phyloP scores from a whole-genome alignment of 2,113 vertebrate species.

The Mastomys natalensis region DNA sequence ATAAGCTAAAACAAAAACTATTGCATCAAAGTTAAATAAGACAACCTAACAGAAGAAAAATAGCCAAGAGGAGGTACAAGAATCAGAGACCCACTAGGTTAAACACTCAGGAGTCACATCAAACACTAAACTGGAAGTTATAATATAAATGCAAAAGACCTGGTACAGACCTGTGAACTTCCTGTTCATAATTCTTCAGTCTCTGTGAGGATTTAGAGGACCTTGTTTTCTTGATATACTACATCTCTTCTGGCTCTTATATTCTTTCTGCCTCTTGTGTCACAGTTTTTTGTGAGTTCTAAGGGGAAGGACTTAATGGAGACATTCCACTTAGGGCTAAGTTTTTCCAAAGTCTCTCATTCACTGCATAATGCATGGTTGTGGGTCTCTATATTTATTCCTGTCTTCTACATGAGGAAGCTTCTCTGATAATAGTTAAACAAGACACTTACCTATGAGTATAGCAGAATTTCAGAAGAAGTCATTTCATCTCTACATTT shows the following conservation, averaged over 20 bases:
- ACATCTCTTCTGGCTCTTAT: background rate
- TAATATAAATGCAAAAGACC: background rate
- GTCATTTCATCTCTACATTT: background rate
- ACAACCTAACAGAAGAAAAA: background rate
- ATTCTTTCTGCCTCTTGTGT: background rate
- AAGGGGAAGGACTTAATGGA: background rate
- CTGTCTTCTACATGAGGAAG: background rate
- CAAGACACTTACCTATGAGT: background rate
- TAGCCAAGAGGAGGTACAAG: background rate
- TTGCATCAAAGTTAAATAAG: background rate
- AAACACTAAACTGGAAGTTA: background rate
- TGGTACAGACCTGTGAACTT: background rate
- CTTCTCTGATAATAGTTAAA: background rate
- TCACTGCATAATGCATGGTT: background rate
- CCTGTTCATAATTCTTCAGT: background rate
- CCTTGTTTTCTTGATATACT: background rate
- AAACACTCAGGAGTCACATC: background rate
- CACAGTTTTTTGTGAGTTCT: background rate
- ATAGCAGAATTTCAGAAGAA: background rate
- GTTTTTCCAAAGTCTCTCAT: background rate
- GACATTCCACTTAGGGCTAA: background rate
- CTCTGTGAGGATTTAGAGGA: background rate
- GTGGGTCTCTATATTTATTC: background rate
- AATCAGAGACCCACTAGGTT: background rate
- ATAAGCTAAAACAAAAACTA: background rate